Base-by-base conservation (phyloP, 1,140 invertebrate species). In the Drosophila sechellia region DNA sequence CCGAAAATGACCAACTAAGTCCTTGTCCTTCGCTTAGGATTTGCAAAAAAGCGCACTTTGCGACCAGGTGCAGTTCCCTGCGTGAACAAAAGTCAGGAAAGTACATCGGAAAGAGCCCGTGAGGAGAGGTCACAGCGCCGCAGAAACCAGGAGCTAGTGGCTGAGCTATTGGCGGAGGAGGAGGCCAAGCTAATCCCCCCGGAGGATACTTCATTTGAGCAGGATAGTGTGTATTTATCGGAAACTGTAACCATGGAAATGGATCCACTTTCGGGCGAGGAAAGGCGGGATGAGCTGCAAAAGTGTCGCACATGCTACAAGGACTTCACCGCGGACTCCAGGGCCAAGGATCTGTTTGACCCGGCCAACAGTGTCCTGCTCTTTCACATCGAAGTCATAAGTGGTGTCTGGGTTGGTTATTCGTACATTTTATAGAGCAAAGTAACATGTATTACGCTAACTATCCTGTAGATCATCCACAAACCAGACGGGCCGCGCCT, bases 341-440 rank as follows among this genome's bases (percentile, higher is more conserved):
- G 22, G 5, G 50, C 46, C 5, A 87, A 87, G 46, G 72, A 86
- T 63, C 65, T 89, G 0, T 61, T 63, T 20, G 48, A 64, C 3
- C 49, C 71, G 4, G 31, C 64, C 13, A 89, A 86, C 34, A 72
- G 59, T 6, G 65, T 89, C 1, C 53, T 89, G 40, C 56, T 86
- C 5, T 83, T 72, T 45, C 83, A 89, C 50, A 84, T 86, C 4
- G 83, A 86, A 89, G 84, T 84, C 13, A 83, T 86, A 5, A 89
- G 84, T 5, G 83, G 83, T 3, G 73, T 86, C 31, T 89, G 79
- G 84, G 83, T 86, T 12, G n/a, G 61, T 79, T 10, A 1, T 2
- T 17, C 1, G 0, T 10, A 10, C 13, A 17, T 25, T 11, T 13
- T 2, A 11, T 15, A 3, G 22, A 11, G 2, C 1, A 12, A 17